These are phyloP conservation scores for Trematocara zebra DNA, from an alignment of 2,113 vertebrate species.

Conservation along the genomic window DNA sequence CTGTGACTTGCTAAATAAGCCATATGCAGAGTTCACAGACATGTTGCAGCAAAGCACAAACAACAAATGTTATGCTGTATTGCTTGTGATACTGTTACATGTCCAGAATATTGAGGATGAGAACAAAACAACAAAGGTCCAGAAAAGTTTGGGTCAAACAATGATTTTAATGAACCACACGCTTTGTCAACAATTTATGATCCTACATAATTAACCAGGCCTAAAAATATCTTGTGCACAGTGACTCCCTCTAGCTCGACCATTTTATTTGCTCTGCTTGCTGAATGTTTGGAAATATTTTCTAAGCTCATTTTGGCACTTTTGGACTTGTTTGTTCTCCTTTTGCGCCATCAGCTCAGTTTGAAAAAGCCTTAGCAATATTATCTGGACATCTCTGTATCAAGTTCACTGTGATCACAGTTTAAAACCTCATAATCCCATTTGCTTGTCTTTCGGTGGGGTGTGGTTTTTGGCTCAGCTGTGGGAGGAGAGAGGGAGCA, in stretches of 20 bases:
- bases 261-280: background rate
- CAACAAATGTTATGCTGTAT: background rate
- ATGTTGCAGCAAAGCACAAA: background rate
- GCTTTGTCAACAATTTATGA: background rate
- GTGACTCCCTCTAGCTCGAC: rapidly evolving
- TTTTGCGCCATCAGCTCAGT: background rate
- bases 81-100: background rate
- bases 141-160: no score
- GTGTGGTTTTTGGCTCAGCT: rapidly evolving
- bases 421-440: background rate
- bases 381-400: background rate
- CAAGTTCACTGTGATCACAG: background rate
- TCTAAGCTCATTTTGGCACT: background rate
- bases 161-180: no score
- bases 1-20: background rate
- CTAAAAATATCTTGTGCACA: background rate
- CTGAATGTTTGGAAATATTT: background rate
- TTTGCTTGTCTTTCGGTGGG: background rate
- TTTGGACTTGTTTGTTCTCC: background rate
- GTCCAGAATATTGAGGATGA: no score
- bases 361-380: background rate
- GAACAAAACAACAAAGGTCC: no score
- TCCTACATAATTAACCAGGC: background rate
- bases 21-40: background rate
- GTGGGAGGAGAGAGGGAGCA: background rate